Base-by-base conservation (phyloP, 2,888 invertebrate genomes). In the Lithophane socia region DNA sequence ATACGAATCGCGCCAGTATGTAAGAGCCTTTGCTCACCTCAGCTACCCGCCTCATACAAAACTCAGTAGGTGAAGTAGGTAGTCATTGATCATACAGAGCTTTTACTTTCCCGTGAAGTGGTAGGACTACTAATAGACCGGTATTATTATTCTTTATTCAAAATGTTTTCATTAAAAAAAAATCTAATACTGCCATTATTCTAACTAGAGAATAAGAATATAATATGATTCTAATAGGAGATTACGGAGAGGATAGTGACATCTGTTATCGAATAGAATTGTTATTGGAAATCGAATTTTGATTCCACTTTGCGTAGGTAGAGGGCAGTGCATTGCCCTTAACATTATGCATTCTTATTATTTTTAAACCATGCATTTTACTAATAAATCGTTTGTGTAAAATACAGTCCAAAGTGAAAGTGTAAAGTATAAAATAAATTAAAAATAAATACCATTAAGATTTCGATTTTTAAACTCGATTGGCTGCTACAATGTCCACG, bases 261-360 rank as follows among this genome's bases (percentile, higher is more conserved):
- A 94, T 93, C 95, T 94, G 76, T 86, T 82, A 86, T 82, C 86
- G 90, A 90, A 87, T 94, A 92, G 94, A 77, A 75, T 63, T 29
- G 29, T 64, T 42, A 79, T 76, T 66, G 47, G 44, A 73, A 77
- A 83, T 85, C 80, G 52, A 87, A 60, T 47, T 60, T 12, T 60
- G 60, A 72, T 80, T 77, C 10, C 21, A 21, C 9, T 54, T 54
- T n/a, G 61, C 52, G 4, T 21, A 64, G 16, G 66, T 83, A 93
- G 94, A 88, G 92, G 93, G 91, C 93, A 86, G 77, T 73, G 12
- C 13, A 21, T 3, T 56, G 1, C 21, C 10, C 0, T 2, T 16
- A 12, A 49, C 13, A 13, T 12, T 18, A 42, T 16, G 5, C 3
- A 29, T 37, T 63, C 12, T 0, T n/a, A 21, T 24, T 42, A 10